phyloP scores from a whole-genome alignment of 2,113 vertebrate species.

The Tonatia bakeri region DNA sequence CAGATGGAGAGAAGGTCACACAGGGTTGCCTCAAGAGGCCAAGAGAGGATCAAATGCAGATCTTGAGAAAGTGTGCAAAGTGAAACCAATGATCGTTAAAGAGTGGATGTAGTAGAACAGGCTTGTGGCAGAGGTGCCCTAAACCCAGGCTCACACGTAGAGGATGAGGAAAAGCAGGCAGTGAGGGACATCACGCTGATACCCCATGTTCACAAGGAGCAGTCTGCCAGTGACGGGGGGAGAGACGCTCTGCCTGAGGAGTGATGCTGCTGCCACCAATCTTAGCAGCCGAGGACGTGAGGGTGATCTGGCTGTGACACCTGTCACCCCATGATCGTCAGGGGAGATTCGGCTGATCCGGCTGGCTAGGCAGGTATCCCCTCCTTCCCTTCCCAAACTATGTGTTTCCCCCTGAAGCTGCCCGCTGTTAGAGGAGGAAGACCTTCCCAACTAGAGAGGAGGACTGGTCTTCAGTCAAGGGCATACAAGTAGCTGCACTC shows the following conservation, averaged over 20 bases:
- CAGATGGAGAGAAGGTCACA: background rate
- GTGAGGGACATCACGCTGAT: background rate
- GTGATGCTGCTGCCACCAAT: background rate
- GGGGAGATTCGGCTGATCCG: too few species aligned
- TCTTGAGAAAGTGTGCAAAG: background rate
- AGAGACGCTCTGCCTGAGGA: fast-evolving
- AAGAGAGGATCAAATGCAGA: background rate
- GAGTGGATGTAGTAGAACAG: background rate
- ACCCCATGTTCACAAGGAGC: fast-evolving
- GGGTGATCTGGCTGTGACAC: too few species aligned
- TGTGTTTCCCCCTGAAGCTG: too few species aligned
- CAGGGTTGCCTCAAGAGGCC: background rate
- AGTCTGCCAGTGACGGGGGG: fast-evolving
- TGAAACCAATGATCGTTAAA: background rate
- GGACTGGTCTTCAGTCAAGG: too few species aligned
- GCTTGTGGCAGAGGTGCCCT: too few species aligned
- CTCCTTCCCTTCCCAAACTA: too few species aligned
- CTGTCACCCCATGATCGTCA: too few species aligned
- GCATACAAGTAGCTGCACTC: too few species aligned
- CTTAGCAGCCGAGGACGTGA: too few species aligned
- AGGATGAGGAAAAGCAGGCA: background rate
- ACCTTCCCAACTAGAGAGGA: too few species aligned
- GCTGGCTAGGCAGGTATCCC: too few species aligned
- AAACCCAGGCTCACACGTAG: background rate
- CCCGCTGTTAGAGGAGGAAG: too few species aligned